phyloP scores from a whole-genome alignment of 2,113 vertebrate species.

The Leptocoma aspasia region DNA sequence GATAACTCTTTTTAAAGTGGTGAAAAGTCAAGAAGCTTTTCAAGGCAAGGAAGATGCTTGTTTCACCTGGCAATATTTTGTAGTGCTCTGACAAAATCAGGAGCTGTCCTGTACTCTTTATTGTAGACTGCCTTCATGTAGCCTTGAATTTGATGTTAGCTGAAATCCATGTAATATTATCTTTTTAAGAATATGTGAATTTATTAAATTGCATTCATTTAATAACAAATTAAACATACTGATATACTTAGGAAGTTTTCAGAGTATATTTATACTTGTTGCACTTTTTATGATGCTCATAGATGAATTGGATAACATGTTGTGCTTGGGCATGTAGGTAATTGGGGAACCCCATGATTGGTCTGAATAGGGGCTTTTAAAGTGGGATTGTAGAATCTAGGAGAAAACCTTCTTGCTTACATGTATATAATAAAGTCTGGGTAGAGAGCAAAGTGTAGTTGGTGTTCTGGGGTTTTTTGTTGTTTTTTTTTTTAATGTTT shows the following conservation, averaged over 20 bases:
- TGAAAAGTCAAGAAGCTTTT: neutral
- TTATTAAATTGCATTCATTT: neutral
- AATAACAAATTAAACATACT: neutral
- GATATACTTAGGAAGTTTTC: neutral
- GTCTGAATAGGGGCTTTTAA: neutral
- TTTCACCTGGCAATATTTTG: neutral
- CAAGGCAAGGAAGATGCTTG: neutral
- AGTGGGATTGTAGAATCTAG: neutral
- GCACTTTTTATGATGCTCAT: fast-evolving
- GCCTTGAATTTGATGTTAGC: neutral
- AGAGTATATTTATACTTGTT: neutral
- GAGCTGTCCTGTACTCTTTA: neutral
- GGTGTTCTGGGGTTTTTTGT: neutral
- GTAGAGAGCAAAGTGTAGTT: neutral
- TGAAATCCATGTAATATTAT: neutral
- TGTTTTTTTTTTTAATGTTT: neutral
- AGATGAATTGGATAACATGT: fast-evolving
- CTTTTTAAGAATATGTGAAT: neutral
- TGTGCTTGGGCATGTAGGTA: neutral
- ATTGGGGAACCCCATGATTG: neutral
- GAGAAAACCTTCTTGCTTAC: neutral
- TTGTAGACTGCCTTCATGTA: neutral
- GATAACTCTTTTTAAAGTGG: neutral
- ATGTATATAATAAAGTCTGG: neutral
- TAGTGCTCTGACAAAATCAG: neutral